These are phyloP conservation scores for Himalopsyche tibetana DNA, from an alignment of 2,888 invertebrate genomes.

Conservation along the genomic window DNA sequence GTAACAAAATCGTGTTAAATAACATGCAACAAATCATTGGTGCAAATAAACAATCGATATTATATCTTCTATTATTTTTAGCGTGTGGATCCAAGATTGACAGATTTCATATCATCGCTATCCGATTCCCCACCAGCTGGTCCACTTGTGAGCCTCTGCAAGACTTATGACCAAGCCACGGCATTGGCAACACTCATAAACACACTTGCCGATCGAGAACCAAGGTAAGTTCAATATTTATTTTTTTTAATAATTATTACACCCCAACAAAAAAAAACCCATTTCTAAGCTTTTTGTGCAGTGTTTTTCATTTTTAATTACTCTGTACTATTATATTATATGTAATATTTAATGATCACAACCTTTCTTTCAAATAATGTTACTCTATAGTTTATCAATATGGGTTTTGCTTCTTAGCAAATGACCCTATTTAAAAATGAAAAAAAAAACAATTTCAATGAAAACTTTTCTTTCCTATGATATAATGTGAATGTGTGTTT, in stretches of 20 bases:
- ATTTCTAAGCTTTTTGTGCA: too few species aligned
- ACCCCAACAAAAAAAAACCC: too few species aligned
- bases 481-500: slow-evolving; percentile 69
- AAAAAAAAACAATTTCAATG: neutral
- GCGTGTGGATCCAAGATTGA: slow-evolving; percentile 78
- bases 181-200: slow-evolving; percentile 95
- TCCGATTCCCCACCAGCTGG: slow-evolving; percentile 95
- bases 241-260: too few species aligned
- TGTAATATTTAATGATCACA: too few species aligned
- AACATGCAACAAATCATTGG: neutral
- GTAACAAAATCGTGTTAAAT: neutral
- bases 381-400: too few species aligned
- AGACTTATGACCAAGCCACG: slow-evolving; percentile 95
- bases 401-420: neutral
- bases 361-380: too few species aligned
- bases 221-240: slow-evolving; percentile 71
- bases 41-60: neutral
- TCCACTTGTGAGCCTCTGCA: slow-evolving; percentile 90
- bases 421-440: too few species aligned
- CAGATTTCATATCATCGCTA: slow-evolving; percentile 87
- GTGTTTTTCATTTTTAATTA: too few species aligned
- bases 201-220: slow-evolving; percentile 93
- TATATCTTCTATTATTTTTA: slow-evolving; percentile 68
- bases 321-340: too few species aligned
- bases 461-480: neutral